These are phyloP conservation scores for Lathronympha strigana DNA, from an alignment of 2,888 invertebrate genomes.

Conservation along the genomic window DNA sequence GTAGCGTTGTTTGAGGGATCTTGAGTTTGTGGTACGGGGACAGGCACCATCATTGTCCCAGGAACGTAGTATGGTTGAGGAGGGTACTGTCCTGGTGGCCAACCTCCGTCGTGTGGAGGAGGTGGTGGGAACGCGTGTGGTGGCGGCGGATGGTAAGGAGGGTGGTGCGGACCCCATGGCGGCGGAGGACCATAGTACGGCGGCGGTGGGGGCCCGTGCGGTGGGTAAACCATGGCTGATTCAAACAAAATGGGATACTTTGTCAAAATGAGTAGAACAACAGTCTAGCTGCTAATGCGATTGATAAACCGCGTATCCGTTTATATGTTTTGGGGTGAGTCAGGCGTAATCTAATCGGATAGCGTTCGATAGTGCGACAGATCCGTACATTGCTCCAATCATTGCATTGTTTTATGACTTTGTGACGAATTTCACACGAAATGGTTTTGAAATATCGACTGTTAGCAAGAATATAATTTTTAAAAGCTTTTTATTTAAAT, in stretches of 20 bases:
- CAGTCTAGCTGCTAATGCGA: slow-evolving; percentile 2
- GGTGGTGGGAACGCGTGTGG: slow-evolving; percentile 43
- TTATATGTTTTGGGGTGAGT: slow-evolving; percentile 34
- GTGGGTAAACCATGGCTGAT: slow-evolving; percentile 63
- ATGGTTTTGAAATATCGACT: not conserved
- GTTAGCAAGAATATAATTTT: too few relatives aligned
- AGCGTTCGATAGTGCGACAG: slow-evolving; percentile 26
- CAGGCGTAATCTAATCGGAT: slow-evolving; percentile 38
- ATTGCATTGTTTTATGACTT: slow-evolving; percentile 20
- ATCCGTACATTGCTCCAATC: slow-evolving; percentile 12
- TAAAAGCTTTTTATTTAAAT: too few relatives aligned
- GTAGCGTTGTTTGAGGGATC: slow-evolving; percentile 57
- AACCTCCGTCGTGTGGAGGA: slow-evolving; percentile 49
- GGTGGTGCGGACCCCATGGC: slow-evolving; percentile 38
- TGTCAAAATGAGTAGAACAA: too few relatives aligned
- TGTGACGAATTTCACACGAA: not conserved
- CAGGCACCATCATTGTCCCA: slow-evolving; percentile 70
- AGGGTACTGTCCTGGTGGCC: slow-evolving; percentile 47
- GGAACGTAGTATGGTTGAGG: slow-evolving; percentile 72
- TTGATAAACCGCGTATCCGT: slow-evolving; percentile 16
- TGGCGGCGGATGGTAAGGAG: slow-evolving; percentile 30
- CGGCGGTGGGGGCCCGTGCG: slow-evolving; percentile 43
- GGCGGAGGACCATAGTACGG: slow-evolving; percentile 46
- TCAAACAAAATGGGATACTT: too few relatives aligned
- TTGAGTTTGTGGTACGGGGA: slow-evolving; percentile 52